phyloP scores from a whole-genome alignment of 2,888 invertebrate genomes.

The Toxonevra muliebris region DNA sequence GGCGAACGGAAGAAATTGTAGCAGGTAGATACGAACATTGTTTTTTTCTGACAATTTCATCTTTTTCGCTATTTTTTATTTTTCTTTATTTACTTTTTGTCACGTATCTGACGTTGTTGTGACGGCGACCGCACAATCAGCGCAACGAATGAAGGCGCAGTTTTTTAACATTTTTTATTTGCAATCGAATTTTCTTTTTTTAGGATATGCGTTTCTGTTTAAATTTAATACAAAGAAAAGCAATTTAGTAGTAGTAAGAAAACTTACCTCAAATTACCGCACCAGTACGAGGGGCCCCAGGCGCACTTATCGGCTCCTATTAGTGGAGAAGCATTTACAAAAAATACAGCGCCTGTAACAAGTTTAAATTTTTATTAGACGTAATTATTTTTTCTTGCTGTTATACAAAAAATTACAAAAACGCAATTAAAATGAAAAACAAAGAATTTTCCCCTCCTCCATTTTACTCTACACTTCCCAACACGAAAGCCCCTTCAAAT shows the following conservation, averaged over 20 bases:
- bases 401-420: neutral
- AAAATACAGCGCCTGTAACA: conserved; percentile 23
- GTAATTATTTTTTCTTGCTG: conserved; percentile 8
- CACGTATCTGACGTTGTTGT: too few relatives aligned
- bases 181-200: too few relatives aligned
- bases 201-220: too few relatives aligned
- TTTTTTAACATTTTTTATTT: conserved; percentile 17
- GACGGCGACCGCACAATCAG: too few relatives aligned
- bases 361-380: conserved; percentile 1
- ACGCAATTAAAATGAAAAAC: conserved; percentile 9
- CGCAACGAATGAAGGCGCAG: conserved; percentile 38
- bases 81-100: too few relatives aligned
- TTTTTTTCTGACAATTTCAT: too few relatives aligned
- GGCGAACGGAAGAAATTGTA: too few relatives aligned
- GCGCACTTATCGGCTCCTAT: conserved; percentile 75
- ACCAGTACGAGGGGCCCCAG: conserved; percentile 86
- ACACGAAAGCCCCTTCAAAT: too few relatives aligned
- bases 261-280: conserved; percentile 65
- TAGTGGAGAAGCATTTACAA: conserved; percentile 49
- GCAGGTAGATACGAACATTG: too few relatives aligned
- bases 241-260: too few relatives aligned
- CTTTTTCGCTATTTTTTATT: too few relatives aligned
- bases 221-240: too few relatives aligned
- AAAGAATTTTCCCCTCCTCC: neutral
- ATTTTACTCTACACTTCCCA: neutral